These are phyloP conservation scores for Murina feae DNA, from an alignment of 2,113 vertebrate species.

Conservation along the genomic window DNA sequence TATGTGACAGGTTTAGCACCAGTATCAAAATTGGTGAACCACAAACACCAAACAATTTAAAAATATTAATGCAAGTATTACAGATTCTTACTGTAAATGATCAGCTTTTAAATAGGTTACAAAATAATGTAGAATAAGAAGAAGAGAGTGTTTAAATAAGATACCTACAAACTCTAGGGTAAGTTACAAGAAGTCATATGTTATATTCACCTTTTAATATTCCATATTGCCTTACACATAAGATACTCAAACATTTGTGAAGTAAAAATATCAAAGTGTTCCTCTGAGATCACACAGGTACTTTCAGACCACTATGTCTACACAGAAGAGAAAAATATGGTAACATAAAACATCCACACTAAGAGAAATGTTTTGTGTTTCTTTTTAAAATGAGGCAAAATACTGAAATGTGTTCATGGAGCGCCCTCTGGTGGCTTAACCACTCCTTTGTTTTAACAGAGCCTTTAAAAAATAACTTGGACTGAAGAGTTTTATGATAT, in stretches of 20 bases:
- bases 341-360: neutral
- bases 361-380: neutral
- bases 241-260: neutral
- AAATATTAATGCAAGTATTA: neutral
- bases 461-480: neutral
- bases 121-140: neutral
- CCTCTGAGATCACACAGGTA: neutral
- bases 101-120: neutral
- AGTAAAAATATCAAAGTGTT: slow-evolving; percentile 6
- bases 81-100: neutral
- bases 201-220: neutral
- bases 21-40: neutral
- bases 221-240: neutral
- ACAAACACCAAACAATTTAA: neutral
- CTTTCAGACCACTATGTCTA: slow-evolving; percentile 27
- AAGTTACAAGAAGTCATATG: neutral
- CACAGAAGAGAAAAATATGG: neutral
- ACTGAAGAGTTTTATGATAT: neutral
- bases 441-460: neutral
- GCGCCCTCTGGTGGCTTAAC: slow-evolving; percentile 56
- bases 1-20: neutral
- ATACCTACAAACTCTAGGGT: neutral
- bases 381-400: neutral
- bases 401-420: neutral
- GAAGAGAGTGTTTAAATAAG: neutral